Percentiles rank a stretch among this genome's conserved stretches.
These are phyloP conservation scores for Scomber colias DNA, from an alignment of 2,113 vertebrate species.

Conservation along the genomic window DNA sequence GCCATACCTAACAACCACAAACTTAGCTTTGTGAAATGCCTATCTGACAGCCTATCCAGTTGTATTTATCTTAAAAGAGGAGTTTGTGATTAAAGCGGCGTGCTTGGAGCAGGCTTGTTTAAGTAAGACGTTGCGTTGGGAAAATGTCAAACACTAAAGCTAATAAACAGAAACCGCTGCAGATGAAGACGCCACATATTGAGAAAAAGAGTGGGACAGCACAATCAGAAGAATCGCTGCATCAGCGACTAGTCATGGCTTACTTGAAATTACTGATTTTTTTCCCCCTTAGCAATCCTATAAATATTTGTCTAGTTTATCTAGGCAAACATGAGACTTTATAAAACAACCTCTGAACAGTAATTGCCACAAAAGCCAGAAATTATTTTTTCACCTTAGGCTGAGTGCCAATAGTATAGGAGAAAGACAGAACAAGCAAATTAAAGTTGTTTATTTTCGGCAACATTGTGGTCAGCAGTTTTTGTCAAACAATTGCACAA, in stretches of 20 bases:
- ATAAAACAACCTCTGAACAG: conserved; percentile 13
- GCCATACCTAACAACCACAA: conserved; percentile 60
- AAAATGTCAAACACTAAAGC: conserved; percentile 79
- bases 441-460: conserved; percentile 29
- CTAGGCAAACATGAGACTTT: conserved; percentile 56
- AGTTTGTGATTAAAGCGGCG: conserved; percentile 74
- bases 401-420: conserved; percentile 8
- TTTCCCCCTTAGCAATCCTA: not conserved
- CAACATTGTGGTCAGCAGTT: not conserved
- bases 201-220: conserved; percentile 23
- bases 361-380: conserved; percentile 28
- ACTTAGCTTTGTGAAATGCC: conserved; percentile 57
- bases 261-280: conserved; percentile 18
- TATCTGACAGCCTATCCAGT: conserved; percentile 64
- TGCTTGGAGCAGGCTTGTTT: conserved; percentile 71
- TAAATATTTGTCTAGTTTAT: conserved; percentile 53
- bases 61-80: conserved; percentile 73
- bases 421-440: conserved; percentile 37
- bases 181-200: conserved; percentile 63
- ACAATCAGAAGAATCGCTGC: conserved; percentile 55
- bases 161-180: conserved; percentile 78
- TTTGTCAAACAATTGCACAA: conserved; percentile 8
- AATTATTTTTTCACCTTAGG: conserved; percentile 21
- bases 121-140: conserved; percentile 71
- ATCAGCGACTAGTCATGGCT: conserved; percentile 52